Evolutionary conservation across 1,140 invertebrate species (phyloP), one percentile per base, ranked within the genome.

Genomic region (Acromyrmex heyeri): DNA sequence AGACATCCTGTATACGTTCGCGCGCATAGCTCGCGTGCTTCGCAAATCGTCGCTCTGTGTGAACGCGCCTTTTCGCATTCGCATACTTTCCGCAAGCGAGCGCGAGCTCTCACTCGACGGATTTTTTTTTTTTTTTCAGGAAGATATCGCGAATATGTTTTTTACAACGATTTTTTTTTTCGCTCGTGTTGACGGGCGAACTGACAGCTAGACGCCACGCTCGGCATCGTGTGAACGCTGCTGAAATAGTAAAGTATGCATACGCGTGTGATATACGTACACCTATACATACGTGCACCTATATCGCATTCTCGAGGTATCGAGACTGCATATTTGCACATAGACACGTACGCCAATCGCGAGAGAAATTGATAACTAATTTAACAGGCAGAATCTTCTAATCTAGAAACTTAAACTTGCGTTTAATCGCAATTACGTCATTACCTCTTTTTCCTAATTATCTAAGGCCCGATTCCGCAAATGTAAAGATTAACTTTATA

Each of bases 311-410:
- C 62, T 24, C 27, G 30, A 69, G 16, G 64, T 77, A 69, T 81
- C 62, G 77, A 79, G 77, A 48, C 61, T 79, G 44, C 76, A 79
- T 79, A 79, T 48, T 79, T 79, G 77, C 77, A 67, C 67, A 79
- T 34, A 67, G 48, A 50, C 77, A 55, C 62, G 48, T 79, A 67
- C 14, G 62, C 65, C 8, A 30, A 67, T 81, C 64, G 64, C 77
- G 27, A 81, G 48, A 69, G 64, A 81, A 81, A 67, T 67, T 81
- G 64, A 81, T 81, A 69, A 57, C 30, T 21, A 44, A 61, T 38
- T 59, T 24, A 59, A n/a, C 18, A 27, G 24, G 2, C 48, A 38
- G 59, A 53, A 53, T 65, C 27, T 65, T 50, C 44, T 21, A 38
- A 55, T 69, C 30, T 65, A 14, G 24, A 64, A 21, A 21, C 21